A percentile compares a stretch with the other conserved stretches of the same genome.
Conservation (phyloP, 1,140 invertebrate genomes). For the Macrocentrus cingulum region DNA sequence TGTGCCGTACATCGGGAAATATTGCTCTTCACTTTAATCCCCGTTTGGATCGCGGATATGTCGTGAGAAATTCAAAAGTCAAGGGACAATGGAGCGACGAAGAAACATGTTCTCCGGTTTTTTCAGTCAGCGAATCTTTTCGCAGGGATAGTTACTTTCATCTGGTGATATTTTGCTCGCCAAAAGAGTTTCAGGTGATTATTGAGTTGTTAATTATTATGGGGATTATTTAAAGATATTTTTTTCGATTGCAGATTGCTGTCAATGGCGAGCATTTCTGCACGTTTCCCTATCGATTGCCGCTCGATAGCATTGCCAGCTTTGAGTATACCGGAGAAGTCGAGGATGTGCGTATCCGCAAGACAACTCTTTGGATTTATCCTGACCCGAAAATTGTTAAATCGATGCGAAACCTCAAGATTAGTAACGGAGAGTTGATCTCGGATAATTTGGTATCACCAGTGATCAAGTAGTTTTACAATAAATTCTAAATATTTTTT, state of each 20-base stretch:
- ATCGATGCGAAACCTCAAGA: slow-evolving; percentile 33
- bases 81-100: slow-evolving; percentile 69
- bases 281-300: slow-evolving; percentile 67
- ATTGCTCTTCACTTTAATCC: slow-evolving; percentile 81
- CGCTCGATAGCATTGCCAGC: slow-evolving; percentile 58
- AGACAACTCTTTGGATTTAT: slow-evolving; percentile 52
- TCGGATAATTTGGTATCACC: slow-evolving; percentile 44
- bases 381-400: slow-evolving; percentile 56
- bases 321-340: slow-evolving; percentile 67
- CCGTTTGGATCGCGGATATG: slow-evolving; percentile 69
- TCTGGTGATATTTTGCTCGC: slow-evolving; percentile 50
- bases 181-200: slow-evolving; percentile 47
- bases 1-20: slow-evolving; percentile 61
- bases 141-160: slow-evolving; percentile 46
- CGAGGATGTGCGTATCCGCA: slow-evolving; percentile 54
- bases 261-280: slow-evolving; percentile 73
- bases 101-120: slow-evolving; percentile 64
- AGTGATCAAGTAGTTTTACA: slow-evolving; percentile 14
- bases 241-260: slow-evolving; percentile 64
- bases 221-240: too few species aligned
- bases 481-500: slow-evolving; percentile 8
- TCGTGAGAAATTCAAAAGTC: slow-evolving; percentile 74
- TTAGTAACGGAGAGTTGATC: slow-evolving; percentile 40
- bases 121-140: slow-evolving; percentile 39
- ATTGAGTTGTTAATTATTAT: slow-evolving; percentile 18